Conservation (phyloP, 2,888 invertebrate genomes). For the Caenorhabditis afra region DNA sequence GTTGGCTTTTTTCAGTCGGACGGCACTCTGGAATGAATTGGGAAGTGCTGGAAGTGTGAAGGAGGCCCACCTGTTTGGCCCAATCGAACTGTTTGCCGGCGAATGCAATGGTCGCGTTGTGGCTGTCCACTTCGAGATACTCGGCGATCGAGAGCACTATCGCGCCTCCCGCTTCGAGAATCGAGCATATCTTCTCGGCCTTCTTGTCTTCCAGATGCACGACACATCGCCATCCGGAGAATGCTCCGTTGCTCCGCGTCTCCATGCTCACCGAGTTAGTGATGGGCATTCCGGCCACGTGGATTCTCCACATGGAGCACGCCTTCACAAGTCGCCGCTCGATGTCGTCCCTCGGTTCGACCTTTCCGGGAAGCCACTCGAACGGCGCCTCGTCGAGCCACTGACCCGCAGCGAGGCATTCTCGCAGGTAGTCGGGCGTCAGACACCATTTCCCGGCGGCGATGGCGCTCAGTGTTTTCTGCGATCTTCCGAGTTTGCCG, state of each 20-base stretch:
- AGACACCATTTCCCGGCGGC: constrained; percentile 59
- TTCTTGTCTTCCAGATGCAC: constrained; percentile 32
- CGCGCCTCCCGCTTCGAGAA: constrained; percentile 51
- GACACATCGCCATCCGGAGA: constrained; percentile 45
- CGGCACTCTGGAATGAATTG: constrained; percentile 45
- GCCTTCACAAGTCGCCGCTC: constrained; percentile 18
- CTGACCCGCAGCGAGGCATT: constrained; percentile 14
- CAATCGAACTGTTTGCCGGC: constrained; percentile 43
- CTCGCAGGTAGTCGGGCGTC: constrained; percentile 35
- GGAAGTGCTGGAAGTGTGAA: not conserved
- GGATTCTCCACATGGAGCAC: constrained; percentile 32
- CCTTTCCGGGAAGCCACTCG: constrained; percentile 37
- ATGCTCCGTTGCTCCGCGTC: constrained; percentile 46
- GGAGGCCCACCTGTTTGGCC: constrained; percentile 48
- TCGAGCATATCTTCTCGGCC: constrained; percentile 4
- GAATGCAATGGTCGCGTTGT: constrained; percentile 29
- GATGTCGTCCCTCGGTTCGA: not conserved
- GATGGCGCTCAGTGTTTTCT: constrained; percentile 40
- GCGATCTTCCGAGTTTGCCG: constrained; percentile 25
- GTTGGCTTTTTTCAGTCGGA: constrained; percentile 22
- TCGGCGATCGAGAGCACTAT: constrained; percentile 27
- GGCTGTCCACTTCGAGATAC: constrained; percentile 26
- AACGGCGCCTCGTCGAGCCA: constrained; percentile 41
- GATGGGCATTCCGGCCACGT: constrained; percentile 47
- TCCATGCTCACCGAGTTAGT: constrained; percentile 39